Conservation (phyloP, 2,888 invertebrate species). For the Pheosia gnoma region DNA sequence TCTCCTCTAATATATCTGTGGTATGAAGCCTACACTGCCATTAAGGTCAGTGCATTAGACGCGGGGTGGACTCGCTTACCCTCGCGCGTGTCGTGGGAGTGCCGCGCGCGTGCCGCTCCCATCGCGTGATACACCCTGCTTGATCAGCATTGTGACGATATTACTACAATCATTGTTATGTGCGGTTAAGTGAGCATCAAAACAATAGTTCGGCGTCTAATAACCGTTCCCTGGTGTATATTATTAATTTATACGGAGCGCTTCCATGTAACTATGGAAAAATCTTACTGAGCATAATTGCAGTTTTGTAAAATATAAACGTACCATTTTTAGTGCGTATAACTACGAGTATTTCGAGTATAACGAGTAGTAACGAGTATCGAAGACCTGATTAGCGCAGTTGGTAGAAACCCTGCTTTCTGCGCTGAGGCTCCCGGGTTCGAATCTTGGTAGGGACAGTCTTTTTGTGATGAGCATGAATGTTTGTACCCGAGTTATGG, state of each 20-base stretch:
- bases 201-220: constrained; percentile 45
- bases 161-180: constrained; percentile 60
- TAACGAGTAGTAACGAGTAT: too few relatives aligned
- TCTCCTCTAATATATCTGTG: constrained; percentile 11
- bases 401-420: too few relatives aligned
- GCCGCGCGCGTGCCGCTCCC: constrained; percentile 82
- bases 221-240: constrained; percentile 20
- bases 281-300: neutral
- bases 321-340: too few relatives aligned
- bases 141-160: constrained; percentile 63
- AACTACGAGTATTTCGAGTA: too few relatives aligned
- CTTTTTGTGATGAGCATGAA: too few relatives aligned
- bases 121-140: constrained; percentile 74
- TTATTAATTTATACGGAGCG: neutral
- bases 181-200: constrained; percentile 56
- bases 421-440: too few relatives aligned
- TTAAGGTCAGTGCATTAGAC: constrained; percentile 54
- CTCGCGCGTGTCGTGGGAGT: constrained; percentile 80
- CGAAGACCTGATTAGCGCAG: too few relatives aligned
- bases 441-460: too few relatives aligned
- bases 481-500: too few relatives aligned
- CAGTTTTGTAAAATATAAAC: neutral
- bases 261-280: neutral
- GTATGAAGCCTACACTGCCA: constrained; percentile 41
- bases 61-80: constrained; percentile 46